Evolutionary conservation across 2,888 invertebrate genomes (phyloP).

Genomic region (Cacoxenus indagator): DNA sequence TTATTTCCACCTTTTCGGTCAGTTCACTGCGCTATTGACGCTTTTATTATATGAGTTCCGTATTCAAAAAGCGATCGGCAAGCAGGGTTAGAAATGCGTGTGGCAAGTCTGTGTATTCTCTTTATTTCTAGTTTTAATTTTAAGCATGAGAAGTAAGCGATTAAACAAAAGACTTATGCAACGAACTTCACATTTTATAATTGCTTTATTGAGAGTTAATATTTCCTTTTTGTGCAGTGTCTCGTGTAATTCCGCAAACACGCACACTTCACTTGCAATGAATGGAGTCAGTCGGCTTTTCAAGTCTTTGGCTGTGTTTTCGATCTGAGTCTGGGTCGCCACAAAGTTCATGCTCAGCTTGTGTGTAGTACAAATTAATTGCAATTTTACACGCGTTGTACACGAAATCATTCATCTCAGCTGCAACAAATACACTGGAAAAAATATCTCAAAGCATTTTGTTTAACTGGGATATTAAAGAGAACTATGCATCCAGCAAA

Average conservation of each 20-base stretch:
- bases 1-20: too few species aligned
- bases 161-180: too few species aligned
- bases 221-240: not conserved
- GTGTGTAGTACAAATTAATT: conserved; percentile 68
- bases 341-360: conserved; percentile 48
- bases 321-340: not conserved
- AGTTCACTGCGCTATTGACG: too few species aligned
- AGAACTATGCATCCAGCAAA: not conserved
- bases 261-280: not conserved
- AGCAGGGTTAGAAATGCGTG: too few species aligned
- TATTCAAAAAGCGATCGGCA: too few species aligned
- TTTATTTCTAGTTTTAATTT: too few species aligned
- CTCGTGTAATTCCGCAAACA: conserved; percentile 1
- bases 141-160: too few species aligned
- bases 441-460: not conserved
- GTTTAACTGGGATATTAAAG: not conserved
- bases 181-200: not conserved
- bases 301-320: not conserved
- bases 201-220: not conserved
- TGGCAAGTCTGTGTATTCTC: too few species aligned
- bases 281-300: not conserved
- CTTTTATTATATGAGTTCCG: not conserved
- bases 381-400: conserved; percentile 68
- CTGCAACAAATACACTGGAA: conserved; percentile 1
- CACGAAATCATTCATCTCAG: conserved; percentile 58